Conservation (phyloP, 2,797 vertebrate species). For the Clarias fuscus region DNA sequence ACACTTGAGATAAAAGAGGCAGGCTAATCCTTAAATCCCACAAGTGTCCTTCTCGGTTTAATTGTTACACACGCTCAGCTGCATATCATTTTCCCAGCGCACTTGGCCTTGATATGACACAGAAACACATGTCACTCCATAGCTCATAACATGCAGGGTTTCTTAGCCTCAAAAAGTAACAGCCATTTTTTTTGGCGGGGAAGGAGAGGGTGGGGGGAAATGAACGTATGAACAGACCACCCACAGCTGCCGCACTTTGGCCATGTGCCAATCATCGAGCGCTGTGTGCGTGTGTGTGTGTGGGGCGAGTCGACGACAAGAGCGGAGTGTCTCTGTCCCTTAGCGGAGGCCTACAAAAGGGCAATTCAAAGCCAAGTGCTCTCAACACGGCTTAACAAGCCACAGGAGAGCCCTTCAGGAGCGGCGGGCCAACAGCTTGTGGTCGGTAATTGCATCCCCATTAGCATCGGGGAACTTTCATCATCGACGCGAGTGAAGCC, state of each 20-base stretch:
- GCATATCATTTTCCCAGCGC: constrained; percentile 11
- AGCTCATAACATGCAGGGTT: constrained; percentile 15
- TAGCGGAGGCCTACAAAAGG: constrained; percentile 85
- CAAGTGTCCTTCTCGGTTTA: constrained; percentile 42
- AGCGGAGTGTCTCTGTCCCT: constrained; percentile 49
- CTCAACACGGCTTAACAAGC: constrained; percentile 97
- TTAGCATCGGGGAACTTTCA: constrained; percentile 86
- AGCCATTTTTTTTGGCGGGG: not conserved
- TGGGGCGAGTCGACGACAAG: constrained; percentile 30
- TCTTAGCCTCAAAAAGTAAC: constrained; percentile 37
- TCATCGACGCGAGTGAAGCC: constrained; percentile 62
- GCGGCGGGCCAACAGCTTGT: constrained; percentile 88
- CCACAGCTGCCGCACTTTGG: constrained; percentile 32
- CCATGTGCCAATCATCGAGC: constrained; percentile 47
- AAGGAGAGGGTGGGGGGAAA: too few relatives aligned
- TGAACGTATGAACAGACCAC: constrained; percentile 11
- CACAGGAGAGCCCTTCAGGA: constrained; percentile 91
- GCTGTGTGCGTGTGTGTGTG: constrained; percentile 28
- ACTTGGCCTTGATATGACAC: constrained; percentile 33
- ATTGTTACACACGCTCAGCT: constrained; percentile 34
- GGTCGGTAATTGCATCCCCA: constrained; percentile 92
- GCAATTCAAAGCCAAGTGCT: constrained; percentile 98
- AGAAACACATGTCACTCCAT: constrained; percentile 43
- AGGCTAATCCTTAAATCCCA: constrained; percentile 46
- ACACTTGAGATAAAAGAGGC: constrained; percentile 36